Conservation (phyloP, 1,140 invertebrate genomes). For the Sipha flava region DNA sequence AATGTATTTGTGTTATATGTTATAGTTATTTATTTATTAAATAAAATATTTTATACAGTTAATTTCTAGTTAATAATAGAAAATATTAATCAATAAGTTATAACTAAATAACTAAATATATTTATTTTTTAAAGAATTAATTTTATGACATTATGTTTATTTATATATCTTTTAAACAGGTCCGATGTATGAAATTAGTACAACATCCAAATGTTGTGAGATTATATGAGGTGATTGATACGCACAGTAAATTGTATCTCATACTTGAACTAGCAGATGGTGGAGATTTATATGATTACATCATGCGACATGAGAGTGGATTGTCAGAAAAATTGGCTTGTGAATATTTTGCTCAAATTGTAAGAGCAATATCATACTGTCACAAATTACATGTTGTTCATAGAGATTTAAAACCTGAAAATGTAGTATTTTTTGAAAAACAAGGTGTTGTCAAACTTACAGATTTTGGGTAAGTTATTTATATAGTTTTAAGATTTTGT, state of each 20-base stretch:
- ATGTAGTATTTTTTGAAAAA: conserved; percentile 98
- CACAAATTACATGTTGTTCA: conserved; percentile 89
- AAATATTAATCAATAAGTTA: background rate
- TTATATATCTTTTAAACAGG: conserved; percentile 47
- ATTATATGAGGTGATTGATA: conserved; percentile 98
- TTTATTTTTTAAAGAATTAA: background rate
- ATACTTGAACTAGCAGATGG: conserved; percentile 98
- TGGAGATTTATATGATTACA: conserved; percentile 98
- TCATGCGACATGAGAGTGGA: conserved; percentile 83
- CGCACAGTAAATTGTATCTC: conserved; percentile 88
- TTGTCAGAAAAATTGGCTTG: conserved; percentile 63
- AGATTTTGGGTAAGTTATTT: conserved; percentile 72
- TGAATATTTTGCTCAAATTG: conserved; percentile 92
- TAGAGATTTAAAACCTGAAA: conserved; percentile 96
- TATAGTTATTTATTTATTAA: too few species aligned
- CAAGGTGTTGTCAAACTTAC: conserved; percentile 95
- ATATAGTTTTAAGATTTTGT: background rate
- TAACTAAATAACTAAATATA: background rate
- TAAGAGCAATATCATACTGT: conserved; percentile 95
- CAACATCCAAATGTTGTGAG: conserved; percentile 98
- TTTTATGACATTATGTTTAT: conserved; percentile 36
- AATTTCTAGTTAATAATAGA: too few species aligned
- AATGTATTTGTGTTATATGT: too few species aligned
- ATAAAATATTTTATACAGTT: too few species aligned
- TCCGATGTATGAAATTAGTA: conserved; percentile 97